Evolutionary conservation across 2,888 invertebrate genomes (phyloP), one percentile per base, ranked within the genome.

Genomic region (Nomada hirtipes): DNA sequence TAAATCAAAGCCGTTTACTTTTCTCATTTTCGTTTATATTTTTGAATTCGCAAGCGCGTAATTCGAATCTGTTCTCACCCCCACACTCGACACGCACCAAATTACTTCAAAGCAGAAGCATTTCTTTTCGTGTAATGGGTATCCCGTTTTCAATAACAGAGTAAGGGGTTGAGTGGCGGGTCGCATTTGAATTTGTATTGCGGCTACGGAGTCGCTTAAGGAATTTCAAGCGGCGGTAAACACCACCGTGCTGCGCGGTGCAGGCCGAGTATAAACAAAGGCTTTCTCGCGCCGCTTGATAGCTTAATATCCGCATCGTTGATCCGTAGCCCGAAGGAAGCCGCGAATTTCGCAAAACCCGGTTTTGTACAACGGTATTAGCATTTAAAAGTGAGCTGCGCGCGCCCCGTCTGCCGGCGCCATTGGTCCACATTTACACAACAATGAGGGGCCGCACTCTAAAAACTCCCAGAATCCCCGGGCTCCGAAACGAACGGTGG

Each of bases 401-500:
- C 89, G 89, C 90, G 85, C 89, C 90, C 91, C 84, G 89, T 90
- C 90, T 92, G 91, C 91, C 92, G 92, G 91, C 92, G 92, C 92
- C 92, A 93, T 93, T 93, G 93, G 91, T 89, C 90, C 87, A 90
- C 91, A 93, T 93, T 93, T 93, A 93, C 93, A 93, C 93, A 93
- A 93, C 92, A 93, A 93, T 93, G 91, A 93, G 90, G 87, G 80
- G 90, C 91, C 88, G 91, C 90, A 88, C 90, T 92, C 91, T 89
- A 92, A 93, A 93, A 93, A 93, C 92, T 93, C 90, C 90, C 90
- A 90, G 91, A 93, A 92, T 92, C 90, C 92, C 91, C 79, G 83
- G 86, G 89, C 91, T 90, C 86, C 86, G 87, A 78, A 86, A 86
- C 81, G 82, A 82, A 84, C 77, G 79, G 78, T 52, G 84, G 85